phyloP scores from a whole-genome alignment of 92 coral and sea anemone genomes.

The Phenganax stokvisi region DNA sequence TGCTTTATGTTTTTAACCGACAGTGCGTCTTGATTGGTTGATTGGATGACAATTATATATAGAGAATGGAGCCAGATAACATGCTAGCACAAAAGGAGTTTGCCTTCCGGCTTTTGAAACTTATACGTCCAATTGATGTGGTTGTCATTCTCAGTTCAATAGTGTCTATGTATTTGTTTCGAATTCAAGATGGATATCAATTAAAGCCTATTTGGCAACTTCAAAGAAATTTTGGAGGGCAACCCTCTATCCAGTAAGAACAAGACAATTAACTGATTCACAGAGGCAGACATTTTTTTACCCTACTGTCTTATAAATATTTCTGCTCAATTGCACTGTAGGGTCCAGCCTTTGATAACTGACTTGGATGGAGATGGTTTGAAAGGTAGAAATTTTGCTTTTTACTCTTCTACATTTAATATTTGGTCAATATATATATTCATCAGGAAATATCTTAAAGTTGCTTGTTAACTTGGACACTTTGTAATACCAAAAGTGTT shows the following conservation, averaged over 20 bases:
- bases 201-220: slow-evolving; percentile 83
- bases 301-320: too few relatives aligned
- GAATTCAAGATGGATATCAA: slow-evolving; percentile 79
- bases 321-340: not conserved
- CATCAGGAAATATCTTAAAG: not conserved
- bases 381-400: slow-evolving; percentile 56
- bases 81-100: slow-evolving; percentile 3
- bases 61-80: slow-evolving; percentile 13
- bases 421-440: not conserved
- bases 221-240: slow-evolving; percentile 23
- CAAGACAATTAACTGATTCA: not conserved
- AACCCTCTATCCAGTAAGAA: not conserved
- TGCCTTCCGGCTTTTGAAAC: slow-evolving; percentile 4
- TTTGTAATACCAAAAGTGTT: too few relatives aligned
- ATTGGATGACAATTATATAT: not conserved
- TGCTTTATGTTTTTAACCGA: too few relatives aligned
- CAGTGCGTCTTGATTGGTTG: too few relatives aligned
- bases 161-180: slow-evolving; percentile 69
- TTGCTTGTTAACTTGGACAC: not conserved
- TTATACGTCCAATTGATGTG: slow-evolving; percentile 70
- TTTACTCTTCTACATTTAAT: not conserved
- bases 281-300: too few relatives aligned
- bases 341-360: slow-evolving; percentile 71
- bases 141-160: slow-evolving; percentile 58
- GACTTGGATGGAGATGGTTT: slow-evolving; percentile 91